Base-by-base conservation (phyloP, 2,888 invertebrate species). In the Amiota minor region DNA sequence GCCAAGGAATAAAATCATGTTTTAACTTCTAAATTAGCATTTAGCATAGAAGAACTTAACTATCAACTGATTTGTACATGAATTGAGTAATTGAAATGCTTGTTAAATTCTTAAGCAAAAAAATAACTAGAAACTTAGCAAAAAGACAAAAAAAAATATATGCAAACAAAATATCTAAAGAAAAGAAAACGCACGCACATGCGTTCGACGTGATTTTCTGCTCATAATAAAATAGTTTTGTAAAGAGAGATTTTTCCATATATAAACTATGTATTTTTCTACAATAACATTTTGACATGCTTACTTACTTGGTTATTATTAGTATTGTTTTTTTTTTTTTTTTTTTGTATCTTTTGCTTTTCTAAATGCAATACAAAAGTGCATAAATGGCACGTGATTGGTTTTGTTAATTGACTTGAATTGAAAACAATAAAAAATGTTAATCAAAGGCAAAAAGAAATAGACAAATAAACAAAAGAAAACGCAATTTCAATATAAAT, bases 401-500 rank as follows among this genome's bases (percentile, higher is more conserved):
- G 35, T 78, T 79, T 85, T 83, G 81, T 81, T 77, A 83, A 83
- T 76, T 62, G 55, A n/a, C 67, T 61, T 65, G 50, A 74, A 69
- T 35, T 68, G 50, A 59, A 53, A 72, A 61, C 50, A 53, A 61
- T 68, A 76, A 70, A 70, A 70, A 71, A 23, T 71, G 75, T 9
- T 18, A 50, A 74, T 71, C 53, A 74, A 67, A 45, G 61, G 70
- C 35, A 35, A 0, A 35, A 35, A 35, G 35, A 35, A 35, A 35
- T 35, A 35, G 35, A 35, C 35, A 35, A 35, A 35, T 35, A 47
- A 75, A 74, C 67, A 74, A 75, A 64, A 18, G 70, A 67, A 59
- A 73, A 72, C 77, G 75, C 82, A 76, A 76, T 77, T 79, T 62
- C 72, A 70, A 59, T 65, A 18, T 50, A 71, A 10, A 79, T 82